Base-by-base conservation (phyloP, 2,113 vertebrate species). In the Aptenodytes forsteri region DNA sequence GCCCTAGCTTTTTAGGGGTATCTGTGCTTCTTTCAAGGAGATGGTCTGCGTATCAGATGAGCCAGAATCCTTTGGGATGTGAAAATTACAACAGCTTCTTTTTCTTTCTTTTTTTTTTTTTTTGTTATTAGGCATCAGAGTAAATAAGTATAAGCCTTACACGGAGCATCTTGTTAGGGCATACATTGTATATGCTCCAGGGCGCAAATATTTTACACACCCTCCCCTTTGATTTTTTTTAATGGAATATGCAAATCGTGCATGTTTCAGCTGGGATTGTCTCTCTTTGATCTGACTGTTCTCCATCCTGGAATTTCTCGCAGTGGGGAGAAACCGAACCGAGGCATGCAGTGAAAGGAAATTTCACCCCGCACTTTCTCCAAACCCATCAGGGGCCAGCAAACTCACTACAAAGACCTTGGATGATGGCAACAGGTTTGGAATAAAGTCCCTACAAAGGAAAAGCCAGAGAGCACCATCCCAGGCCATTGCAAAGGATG, bases 131-230 rank as follows among this genome's bases (percentile, higher is more conserved):
- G 11, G 86, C 75, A 94, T 91, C 58, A 91, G 88, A 89, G 92
- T 97, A 97, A 97, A 96, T 92, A 97, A 89, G 62, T 79, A 56
- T 86, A 88, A 96, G 49, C 64, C 49, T 66, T 91, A 76, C 89
- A 91, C 0, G 5, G 89, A 89, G 62, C 91, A 96, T 96, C 95
- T 96, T 97, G 95, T 97, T 96, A 94, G 77, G 92, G 86, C 96
- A 95, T 85, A 97, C 94, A 96, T 3, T 92, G 89, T 67, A 70
- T 86, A 56, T 91, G 95, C 97, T 97, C 73, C 83, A 83, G 97
- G 97, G 96, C 3, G 1, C 93, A 96, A 95, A 97, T 97, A 97
- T 94, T 98, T 97, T 97, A 95, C 95, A 95, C 93, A 89, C 95
- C 93, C 91, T 97, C 87, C 44, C 25, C 72, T 97, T 97, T 95